phyloP scores from a whole-genome alignment of 2,888 invertebrate species.

The Ennomos erosarius region DNA sequence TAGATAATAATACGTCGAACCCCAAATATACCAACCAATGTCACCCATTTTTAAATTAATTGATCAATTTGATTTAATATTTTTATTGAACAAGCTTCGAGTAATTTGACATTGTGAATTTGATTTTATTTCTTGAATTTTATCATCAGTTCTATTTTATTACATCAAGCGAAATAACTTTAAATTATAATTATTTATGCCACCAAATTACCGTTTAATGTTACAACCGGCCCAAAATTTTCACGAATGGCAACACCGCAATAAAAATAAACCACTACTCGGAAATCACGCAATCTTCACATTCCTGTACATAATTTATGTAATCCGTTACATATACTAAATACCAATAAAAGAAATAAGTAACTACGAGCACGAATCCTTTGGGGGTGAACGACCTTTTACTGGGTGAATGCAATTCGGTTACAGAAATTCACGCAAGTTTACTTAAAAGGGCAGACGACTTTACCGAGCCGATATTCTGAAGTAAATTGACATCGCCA shows the following conservation, averaged over 20 bases:
- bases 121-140: too few relatives aligned
- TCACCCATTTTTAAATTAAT: slow-evolving; percentile 20
- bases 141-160: too few relatives aligned
- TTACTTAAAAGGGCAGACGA: slow-evolving; percentile 21
- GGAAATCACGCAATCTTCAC: slow-evolving; percentile 18
- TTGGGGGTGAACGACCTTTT: slow-evolving; percentile 26
- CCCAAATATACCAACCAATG: slow-evolving; percentile 10
- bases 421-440: slow-evolving; percentile 7
- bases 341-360: slow-evolving; percentile 21
- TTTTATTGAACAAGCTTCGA: too few relatives aligned
- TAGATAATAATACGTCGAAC: slow-evolving; percentile 1
- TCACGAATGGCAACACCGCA: slow-evolving; percentile 6
- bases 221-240: too few relatives aligned
- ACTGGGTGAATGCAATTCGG: slow-evolving; percentile 29
- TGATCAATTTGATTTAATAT: slow-evolving; percentile 4
- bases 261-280: background rate
- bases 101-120: too few relatives aligned
- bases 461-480: slow-evolving; percentile 7
- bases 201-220: too few relatives aligned
- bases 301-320: slow-evolving; percentile 24
- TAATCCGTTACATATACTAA: background rate
- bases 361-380: slow-evolving; percentile 14
- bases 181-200: too few relatives aligned
- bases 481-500: slow-evolving; percentile 7
- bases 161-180: too few relatives aligned